Evolutionary conservation across 2,113 vertebrate species (phyloP).

Genomic region (Oostethus manadensis): DNA sequence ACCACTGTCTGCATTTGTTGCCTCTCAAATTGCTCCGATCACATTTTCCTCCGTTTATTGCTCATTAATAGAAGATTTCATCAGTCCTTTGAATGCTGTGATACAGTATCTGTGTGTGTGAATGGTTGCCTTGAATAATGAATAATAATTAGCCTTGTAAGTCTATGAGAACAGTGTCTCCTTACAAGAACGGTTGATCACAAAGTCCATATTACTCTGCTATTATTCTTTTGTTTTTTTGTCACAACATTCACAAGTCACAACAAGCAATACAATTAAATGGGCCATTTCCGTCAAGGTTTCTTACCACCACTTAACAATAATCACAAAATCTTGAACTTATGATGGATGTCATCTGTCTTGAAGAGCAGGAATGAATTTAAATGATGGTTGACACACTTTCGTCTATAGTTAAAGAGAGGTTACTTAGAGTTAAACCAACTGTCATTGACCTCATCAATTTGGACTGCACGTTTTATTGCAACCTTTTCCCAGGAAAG

Average conservation of each 20-base stretch:
- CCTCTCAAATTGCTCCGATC: constrained; percentile 13
- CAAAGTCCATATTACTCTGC: constrained; percentile 9
- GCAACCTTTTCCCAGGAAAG: constrained; percentile 51
- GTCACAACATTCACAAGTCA: neutral
- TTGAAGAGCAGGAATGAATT: neutral
- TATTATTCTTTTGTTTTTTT: too few species aligned
- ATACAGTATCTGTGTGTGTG: neutral
- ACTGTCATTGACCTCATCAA: neutral
- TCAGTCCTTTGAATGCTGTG: constrained; percentile 12
- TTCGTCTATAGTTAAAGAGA: neutral
- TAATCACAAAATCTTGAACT: neutral
- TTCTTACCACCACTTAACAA: neutral
- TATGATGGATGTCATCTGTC: neutral
- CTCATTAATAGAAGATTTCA: constrained; percentile 11
- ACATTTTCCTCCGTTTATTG: constrained; percentile 17
- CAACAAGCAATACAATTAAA: neutral
- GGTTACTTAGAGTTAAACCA: neutral
- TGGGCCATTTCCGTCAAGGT: neutral
- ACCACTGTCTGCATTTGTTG: constrained; percentile 27
- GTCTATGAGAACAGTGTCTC: constrained; percentile 17
- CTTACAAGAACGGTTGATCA: constrained; percentile 24
- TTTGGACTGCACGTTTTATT: constrained; percentile 15
- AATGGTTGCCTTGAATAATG: constrained; percentile 5
- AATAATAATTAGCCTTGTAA: constrained; percentile 8
- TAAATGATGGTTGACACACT: neutral